Percentiles rank a stretch among this genome's conserved stretches.
Conservation (phyloP, 2,888 invertebrate species). For the Pseudococcus viburni region DNA sequence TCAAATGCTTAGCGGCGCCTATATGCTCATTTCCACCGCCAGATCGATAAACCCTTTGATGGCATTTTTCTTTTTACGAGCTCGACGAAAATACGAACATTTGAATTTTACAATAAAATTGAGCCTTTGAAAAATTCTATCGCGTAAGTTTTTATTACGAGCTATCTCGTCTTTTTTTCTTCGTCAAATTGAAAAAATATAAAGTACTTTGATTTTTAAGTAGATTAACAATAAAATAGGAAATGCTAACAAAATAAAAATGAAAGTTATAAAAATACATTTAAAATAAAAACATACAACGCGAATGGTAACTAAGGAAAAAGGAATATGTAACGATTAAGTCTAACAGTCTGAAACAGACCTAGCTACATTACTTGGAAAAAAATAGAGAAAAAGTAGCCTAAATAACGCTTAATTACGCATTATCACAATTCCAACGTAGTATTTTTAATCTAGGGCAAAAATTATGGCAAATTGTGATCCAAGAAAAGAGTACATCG, state of each 20-base stretch:
- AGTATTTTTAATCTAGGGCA: neutral
- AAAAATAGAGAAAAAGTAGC: neutral
- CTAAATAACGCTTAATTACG: conserved; percentile 43
- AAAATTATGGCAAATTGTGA: conserved; percentile 43
- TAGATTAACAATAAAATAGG: conserved; percentile 34
- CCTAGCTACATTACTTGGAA: neutral
- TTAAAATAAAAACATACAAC: conserved; percentile 56
- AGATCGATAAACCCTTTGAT: neutral
- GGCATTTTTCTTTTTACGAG: conserved; percentile 6
- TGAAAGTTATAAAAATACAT: conserved; percentile 49
- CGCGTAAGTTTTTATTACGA: conserved; percentile 21
- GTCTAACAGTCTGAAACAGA: conserved; percentile 25
- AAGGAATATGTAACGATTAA: conserved; percentile 34
- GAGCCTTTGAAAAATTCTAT: neutral
- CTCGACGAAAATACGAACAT: neutral
- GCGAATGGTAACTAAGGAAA: conserved; percentile 55
- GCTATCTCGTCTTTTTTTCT: conserved; percentile 21
- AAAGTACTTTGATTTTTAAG: conserved; percentile 13
- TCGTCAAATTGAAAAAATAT: conserved; percentile 30
- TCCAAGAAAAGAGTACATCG: conserved; percentile 32
- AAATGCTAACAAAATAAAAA: conserved; percentile 56
- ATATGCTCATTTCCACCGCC: neutral
- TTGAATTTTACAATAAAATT: neutral
- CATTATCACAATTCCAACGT: conserved; percentile 38
- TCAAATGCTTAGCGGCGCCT: neutral